phyloP scores from a whole-genome alignment of 2,888 invertebrate species.

The Noctua pronuba region DNA sequence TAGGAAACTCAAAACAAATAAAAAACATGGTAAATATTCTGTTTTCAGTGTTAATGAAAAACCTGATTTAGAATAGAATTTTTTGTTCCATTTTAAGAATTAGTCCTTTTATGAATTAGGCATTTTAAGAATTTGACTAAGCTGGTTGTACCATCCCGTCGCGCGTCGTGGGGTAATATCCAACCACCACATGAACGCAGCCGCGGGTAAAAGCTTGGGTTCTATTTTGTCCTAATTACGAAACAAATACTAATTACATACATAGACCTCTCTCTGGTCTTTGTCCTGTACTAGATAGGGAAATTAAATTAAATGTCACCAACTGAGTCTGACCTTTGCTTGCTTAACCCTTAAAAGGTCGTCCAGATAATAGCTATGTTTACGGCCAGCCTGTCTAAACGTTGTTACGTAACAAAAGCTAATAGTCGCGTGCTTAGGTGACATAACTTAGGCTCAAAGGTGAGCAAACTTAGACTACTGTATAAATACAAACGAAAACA shows the following conservation, averaged over 20 bases:
- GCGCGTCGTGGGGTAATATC: no score
- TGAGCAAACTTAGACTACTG: conserved; percentile 48
- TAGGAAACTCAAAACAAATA: no score
- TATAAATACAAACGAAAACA: conserved; percentile 53
- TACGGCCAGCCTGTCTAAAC: conserved; percentile 18
- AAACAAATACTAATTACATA: neutral
- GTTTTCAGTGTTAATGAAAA: no score
- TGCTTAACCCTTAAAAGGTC: conserved; percentile 45
- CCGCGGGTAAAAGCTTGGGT: no score
- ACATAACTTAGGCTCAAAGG: conserved; percentile 49
- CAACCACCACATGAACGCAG: no score
- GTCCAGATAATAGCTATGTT: conserved; percentile 34
- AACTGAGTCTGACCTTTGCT: conserved; percentile 34
- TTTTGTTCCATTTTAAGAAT: no score
- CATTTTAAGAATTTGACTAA: no score
- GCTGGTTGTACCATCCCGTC: neutral
- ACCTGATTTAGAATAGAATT: neutral
- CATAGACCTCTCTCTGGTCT: neutral
- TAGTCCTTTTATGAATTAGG: no score
- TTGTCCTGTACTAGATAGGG: neutral
- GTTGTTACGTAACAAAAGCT: conserved; percentile 37
- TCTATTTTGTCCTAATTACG: neutral
- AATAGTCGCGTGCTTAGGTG: conserved; percentile 39
- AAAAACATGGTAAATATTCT: no score
- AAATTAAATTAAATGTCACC: conserved; percentile 37